A percentile compares a stretch with the other conserved stretches of the same genome.
phyloP scores from a whole-genome alignment of 1,140 invertebrate genomes.

The Phortica variegata region DNA sequence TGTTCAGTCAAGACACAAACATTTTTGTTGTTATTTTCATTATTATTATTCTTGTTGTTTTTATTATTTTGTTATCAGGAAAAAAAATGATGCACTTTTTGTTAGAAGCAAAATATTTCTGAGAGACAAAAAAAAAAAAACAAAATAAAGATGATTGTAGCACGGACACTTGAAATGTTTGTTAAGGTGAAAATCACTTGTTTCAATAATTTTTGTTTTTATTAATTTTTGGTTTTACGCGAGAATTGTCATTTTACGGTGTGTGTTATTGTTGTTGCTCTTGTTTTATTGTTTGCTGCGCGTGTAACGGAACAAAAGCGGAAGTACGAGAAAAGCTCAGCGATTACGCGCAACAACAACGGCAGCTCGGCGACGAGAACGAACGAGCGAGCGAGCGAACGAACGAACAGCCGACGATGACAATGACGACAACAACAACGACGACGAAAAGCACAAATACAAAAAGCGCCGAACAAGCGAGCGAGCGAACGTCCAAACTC shows the following conservation, averaged over 20 bases:
- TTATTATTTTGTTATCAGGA: conserved; percentile 14
- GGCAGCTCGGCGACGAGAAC: conserved; percentile 13
- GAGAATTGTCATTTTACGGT: background rate
- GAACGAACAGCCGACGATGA: conserved; percentile 16
- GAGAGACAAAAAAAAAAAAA: too few relatives aligned
- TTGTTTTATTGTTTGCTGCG: conserved; percentile 16
- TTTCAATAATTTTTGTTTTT: too few relatives aligned
- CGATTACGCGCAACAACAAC: conserved; percentile 9
- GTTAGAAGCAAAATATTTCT: background rate
- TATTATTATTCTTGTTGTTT: conserved; percentile 3
- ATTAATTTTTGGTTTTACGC: background rate
- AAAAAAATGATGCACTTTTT: too few relatives aligned
- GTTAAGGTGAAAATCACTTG: too few relatives aligned
- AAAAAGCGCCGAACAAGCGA: conserved; percentile 13
- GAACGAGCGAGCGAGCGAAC: conserved; percentile 20
- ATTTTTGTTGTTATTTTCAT: conserved; percentile 20
- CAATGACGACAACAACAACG: conserved; percentile 4
- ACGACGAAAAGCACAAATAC: background rate
- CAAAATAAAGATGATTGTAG: too few relatives aligned
- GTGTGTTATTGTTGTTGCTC: conserved; percentile 5
- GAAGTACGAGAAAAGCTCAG: conserved; percentile 54
- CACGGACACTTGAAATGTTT: too few relatives aligned
- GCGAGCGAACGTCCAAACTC: conserved; percentile 39
- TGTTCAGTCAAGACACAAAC: too few relatives aligned
- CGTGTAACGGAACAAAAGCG: conserved; percentile 30